phyloP scores from a whole-genome alignment of 1,140 invertebrate genomes.

The Drosophila novamexicana region DNA sequence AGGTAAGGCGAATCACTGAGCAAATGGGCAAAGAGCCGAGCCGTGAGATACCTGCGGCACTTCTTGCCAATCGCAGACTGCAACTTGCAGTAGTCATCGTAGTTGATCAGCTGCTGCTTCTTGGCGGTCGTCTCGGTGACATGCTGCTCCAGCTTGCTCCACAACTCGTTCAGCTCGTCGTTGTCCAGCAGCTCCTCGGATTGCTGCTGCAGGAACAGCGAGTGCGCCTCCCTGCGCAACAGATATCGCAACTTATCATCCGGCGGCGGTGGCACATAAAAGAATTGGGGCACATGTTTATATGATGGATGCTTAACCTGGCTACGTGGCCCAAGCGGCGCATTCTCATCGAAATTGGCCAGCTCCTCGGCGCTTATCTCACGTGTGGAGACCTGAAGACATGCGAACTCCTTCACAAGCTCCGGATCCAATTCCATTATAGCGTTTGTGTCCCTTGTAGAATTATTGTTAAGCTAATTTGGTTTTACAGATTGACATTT shows the following conservation, averaged over 20 bases:
- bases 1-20: constrained; percentile 91
- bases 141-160: constrained; percentile 92
- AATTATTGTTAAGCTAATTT: no score
- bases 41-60: constrained; percentile 91
- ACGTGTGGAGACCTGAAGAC: constrained; percentile 37
- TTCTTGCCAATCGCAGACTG: constrained; percentile 89
- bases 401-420: constrained; percentile 39
- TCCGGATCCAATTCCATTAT: constrained; percentile 63
- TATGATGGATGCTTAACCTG: constrained; percentile 54
- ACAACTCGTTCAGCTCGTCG: constrained; percentile 93
- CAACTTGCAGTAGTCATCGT: constrained; percentile 93
- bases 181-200: constrained; percentile 93
- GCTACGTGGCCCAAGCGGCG: constrained; percentile 15
- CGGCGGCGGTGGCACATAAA: constrained; percentile 89
- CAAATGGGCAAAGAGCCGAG: constrained; percentile 94
- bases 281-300: constrained; percentile 90
- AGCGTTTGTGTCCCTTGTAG: no score
- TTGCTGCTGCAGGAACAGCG: constrained; percentile 93
- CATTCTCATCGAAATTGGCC: constrained; percentile 36
- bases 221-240: constrained; percentile 93
- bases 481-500: no score
- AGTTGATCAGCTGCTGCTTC: constrained; percentile 94
- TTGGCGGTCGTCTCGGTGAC: constrained; percentile 89
- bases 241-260: constrained; percentile 91
- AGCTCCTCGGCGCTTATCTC: constrained; percentile 33